These are phyloP conservation scores for Drosophila anomalipes DNA, from an alignment of 2,888 invertebrate genomes.

Conservation along the genomic window DNA sequence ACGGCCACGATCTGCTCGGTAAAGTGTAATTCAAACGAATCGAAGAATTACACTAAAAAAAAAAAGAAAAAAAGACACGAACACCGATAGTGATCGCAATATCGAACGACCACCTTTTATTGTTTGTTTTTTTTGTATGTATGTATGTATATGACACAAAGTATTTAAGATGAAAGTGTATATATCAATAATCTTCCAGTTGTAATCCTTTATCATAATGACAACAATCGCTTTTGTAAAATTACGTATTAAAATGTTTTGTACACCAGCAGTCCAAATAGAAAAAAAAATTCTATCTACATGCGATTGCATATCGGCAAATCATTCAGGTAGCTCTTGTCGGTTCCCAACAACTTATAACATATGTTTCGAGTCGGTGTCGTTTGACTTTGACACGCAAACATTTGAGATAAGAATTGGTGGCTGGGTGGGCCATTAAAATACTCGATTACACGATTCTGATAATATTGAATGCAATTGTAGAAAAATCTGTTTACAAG, in stretches of 20 bases:
- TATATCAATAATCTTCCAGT: constrained; percentile 70
- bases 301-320: constrained; percentile 29
- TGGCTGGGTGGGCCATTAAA: constrained; percentile 1
- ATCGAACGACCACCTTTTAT: constrained; percentile 42
- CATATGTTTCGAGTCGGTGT: constrained; percentile 38
- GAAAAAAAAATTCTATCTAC: constrained; percentile 9
- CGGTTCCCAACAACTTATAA: constrained; percentile 39
- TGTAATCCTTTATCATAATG: constrained; percentile 53
- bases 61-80: constrained; percentile 33
- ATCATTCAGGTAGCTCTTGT: constrained; percentile 10
- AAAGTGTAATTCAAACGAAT: constrained; percentile 87
- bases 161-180: constrained; percentile 71
- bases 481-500: not conserved
- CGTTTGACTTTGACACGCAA: constrained; percentile 8
- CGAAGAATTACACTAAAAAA: not conserved
- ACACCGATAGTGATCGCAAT: constrained; percentile 39
- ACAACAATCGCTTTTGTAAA: constrained; percentile 63
- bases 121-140: constrained; percentile 39
- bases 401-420: constrained; percentile 32
- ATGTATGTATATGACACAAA: constrained; percentile 32
- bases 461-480: not conserved
- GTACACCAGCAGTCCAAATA: not conserved
- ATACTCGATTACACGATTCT: not conserved
- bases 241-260: constrained; percentile 38
- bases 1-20: constrained; percentile 89